Evolutionary conservation across 2,797 vertebrate species (phyloP), one percentile per base, ranked within the genome.

Genomic region (Neosalanx taihuensis): DNA sequence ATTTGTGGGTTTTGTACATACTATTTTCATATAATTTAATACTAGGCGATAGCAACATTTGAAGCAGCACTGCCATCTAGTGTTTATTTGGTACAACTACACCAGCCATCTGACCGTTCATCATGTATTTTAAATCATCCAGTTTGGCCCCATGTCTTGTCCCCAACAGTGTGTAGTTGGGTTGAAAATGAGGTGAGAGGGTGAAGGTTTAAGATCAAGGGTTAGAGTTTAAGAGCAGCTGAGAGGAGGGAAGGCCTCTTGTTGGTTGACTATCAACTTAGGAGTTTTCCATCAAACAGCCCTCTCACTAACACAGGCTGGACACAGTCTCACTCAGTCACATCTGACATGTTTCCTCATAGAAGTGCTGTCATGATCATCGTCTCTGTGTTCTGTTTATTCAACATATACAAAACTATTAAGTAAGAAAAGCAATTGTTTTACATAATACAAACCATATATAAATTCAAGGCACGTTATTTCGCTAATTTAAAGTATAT

Each of bases 391-490:
- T 89, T 87, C 88, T 87, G 83, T 90, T 90, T 86, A 85, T 89
- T 91, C 62, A 89, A 88, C 89, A 89, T 79, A 87, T 93, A 91
- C 84, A 92, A 93, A 92, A 79, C 76, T 84, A 84, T 70, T 79
- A 89, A 85, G 87, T 88, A 90, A 89, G 90, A 89, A 91, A 86
- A 86, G 82, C 80, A 70, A 78, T 83, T 78, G 83, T 79, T 92
- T 78, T 88, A 89, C 88, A 89, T 76, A 80, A 83, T 90, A 90
- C 83, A 90, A 92, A 91, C 84, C 79, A 86, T 85, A 90, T 83
- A 92, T 75, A 79, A 77, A 84, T 78, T 83, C 85, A 92, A 93
- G 92, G 92, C 92, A 93, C 91, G 83, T 88, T 4, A 62, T 88
- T 84, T 46, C 12, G 51, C 81, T 87, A 76, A 73, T 64, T 71